These are phyloP conservation scores for Atherinomorus stipes DNA, from an alignment of 2,113 vertebrate species.

Conservation along the genomic window DNA sequence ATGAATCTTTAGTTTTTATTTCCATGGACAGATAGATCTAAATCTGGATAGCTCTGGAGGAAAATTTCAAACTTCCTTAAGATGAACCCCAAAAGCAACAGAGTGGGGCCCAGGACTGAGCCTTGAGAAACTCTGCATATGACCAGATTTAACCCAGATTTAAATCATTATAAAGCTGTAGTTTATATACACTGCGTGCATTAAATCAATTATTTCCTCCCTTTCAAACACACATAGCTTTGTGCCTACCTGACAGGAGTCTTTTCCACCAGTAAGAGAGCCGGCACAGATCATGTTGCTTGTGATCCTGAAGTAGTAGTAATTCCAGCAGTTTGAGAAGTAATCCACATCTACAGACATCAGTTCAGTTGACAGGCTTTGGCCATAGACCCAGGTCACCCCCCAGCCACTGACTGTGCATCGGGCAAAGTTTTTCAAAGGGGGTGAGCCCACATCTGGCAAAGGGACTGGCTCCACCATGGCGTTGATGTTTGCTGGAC, in stretches of 20 bases:
- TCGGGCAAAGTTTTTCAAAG: constrained; percentile 8
- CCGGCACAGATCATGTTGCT: constrained; percentile 85
- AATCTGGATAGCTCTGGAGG: too few relatives aligned
- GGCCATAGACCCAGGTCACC: constrained; percentile 73
- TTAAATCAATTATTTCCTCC: too few relatives aligned
- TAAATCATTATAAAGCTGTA: too few relatives aligned
- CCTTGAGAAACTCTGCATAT: too few relatives aligned
- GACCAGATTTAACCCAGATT: too few relatives aligned
- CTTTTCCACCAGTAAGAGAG: constrained; percentile 76
- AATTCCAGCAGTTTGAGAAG: constrained; percentile 75
- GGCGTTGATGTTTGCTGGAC: constrained; percentile 66
- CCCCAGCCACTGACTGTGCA: constrained; percentile 86
- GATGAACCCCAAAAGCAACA: too few relatives aligned
- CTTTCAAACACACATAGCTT: not conserved
- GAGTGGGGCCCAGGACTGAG: too few relatives aligned
- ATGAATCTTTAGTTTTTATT: too few relatives aligned
- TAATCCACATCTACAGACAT: constrained; percentile 77
- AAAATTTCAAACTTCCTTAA: too few relatives aligned
- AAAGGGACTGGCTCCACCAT: constrained; percentile 52
- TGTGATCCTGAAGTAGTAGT: constrained; percentile 81
- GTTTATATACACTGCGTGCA: too few relatives aligned
- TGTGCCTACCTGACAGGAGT: constrained; percentile 80
- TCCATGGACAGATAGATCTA: too few relatives aligned
- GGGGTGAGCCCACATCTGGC: constrained; percentile 19
- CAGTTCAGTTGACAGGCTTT: constrained; percentile 74